A percentile compares a stretch with the other conserved stretches of the same genome.
These are phyloP conservation scores for Trypoxylon attenuatum DNA, from an alignment of 2,888 invertebrate genomes.

Conservation along the genomic window DNA sequence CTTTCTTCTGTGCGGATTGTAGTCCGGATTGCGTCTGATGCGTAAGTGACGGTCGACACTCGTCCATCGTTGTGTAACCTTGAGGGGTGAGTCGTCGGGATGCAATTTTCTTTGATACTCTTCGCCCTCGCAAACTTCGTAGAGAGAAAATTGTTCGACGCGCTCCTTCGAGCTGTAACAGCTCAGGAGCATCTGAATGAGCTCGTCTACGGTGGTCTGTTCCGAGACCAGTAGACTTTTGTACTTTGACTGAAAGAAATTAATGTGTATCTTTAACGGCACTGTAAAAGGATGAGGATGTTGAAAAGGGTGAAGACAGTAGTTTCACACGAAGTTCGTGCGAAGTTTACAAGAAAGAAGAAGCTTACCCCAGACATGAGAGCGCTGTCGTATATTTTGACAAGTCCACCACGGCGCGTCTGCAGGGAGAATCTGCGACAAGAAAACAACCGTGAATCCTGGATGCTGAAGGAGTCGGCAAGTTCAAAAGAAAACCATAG, in stretches of 20 bases:
- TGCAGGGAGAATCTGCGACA: conserved; percentile 87
- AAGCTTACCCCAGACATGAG: conserved; percentile 84
- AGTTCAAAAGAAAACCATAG: conserved; percentile 43
- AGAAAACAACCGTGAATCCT: conserved; percentile 40
- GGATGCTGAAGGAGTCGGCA: conserved; percentile 29
- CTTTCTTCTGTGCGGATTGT: conserved; percentile 77
- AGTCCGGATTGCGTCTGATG: conserved; percentile 87
- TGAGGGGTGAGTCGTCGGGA: conserved; percentile 89
- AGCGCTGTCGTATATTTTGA: conserved; percentile 93
- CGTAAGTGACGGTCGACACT: conserved; percentile 86
- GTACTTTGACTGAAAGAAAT: conserved; percentile 84
- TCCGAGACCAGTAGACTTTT: conserved; percentile 93
- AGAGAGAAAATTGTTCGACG: conserved; percentile 90
- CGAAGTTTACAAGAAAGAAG: neutral
- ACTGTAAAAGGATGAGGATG: no score
- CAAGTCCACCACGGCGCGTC: conserved; percentile 91
- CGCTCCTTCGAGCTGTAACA: conserved; percentile 90
- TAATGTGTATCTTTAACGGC: no score
- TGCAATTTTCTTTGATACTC: conserved; percentile 92
- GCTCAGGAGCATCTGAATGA: conserved; percentile 87
- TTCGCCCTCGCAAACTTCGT: conserved; percentile 89
- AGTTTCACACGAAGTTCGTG: no score
- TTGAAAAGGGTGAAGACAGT: no score
- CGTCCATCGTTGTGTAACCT: conserved; percentile 83
- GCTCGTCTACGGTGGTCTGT: conserved; percentile 90